Conservation (phyloP, 2,797 vertebrate genomes). For the Salarias fasciatus region DNA sequence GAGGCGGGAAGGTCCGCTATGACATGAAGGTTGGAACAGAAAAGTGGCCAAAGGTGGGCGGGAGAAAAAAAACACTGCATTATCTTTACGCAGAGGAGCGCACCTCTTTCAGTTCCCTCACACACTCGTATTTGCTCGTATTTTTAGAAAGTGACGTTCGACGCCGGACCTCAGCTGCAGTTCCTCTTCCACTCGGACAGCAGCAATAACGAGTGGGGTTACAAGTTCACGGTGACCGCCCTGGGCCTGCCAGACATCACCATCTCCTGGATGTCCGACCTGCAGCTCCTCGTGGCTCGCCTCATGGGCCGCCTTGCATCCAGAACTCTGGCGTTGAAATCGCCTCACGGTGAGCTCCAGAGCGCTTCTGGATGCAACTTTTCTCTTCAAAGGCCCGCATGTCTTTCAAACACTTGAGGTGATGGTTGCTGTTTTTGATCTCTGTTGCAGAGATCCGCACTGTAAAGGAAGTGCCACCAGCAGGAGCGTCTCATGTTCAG, state of each 20-base stretch:
- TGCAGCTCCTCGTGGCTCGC: slow-evolving; percentile 94
- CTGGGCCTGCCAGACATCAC: slow-evolving; percentile 93
- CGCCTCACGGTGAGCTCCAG: slow-evolving; percentile 85
- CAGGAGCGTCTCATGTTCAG: slow-evolving; percentile 89
- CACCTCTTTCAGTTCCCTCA: neutral
- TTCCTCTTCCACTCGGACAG: slow-evolving; percentile 99
- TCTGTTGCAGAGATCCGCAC: slow-evolving; percentile 83
- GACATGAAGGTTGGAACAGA: slow-evolving; percentile 97
- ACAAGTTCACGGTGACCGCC: slow-evolving; percentile 94
- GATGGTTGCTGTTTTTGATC: too few species aligned
- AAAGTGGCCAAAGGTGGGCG: slow-evolving; percentile 96
- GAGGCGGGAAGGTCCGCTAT: slow-evolving; percentile 96
- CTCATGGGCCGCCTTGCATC: slow-evolving; percentile 97
- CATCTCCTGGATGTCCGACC: slow-evolving; percentile 94
- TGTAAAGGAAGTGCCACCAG: slow-evolving; percentile 84
- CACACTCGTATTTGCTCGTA: slow-evolving; percentile 6
- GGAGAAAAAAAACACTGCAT: neutral
- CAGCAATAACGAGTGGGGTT: slow-evolving; percentile 99
- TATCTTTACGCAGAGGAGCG: neutral
- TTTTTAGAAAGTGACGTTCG: slow-evolving; percentile 96
- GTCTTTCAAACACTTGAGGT: too few species aligned
- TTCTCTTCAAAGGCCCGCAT: too few species aligned
- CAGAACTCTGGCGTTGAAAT: slow-evolving; percentile 91
- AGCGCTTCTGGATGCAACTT: too few species aligned
- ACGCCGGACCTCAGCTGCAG: slow-evolving; percentile 95